Percentiles rank a stretch among this genome's conserved stretches.
These are phyloP conservation scores for Nephrotoma appendiculata DNA, from an alignment of 2,888 invertebrate genomes.

Conservation along the genomic window DNA sequence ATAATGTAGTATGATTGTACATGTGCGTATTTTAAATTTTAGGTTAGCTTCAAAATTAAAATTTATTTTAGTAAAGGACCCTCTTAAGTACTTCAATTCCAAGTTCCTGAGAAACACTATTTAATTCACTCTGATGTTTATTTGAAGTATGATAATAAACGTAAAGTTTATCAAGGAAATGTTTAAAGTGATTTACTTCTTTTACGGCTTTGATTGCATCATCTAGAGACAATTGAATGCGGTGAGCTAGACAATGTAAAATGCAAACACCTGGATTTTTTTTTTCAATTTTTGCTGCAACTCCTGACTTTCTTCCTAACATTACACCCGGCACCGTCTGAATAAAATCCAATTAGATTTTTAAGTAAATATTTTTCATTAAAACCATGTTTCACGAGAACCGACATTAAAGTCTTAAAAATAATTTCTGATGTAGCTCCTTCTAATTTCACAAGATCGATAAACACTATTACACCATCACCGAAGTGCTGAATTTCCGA, in stretches of 20 bases:
- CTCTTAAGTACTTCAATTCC: neutral
- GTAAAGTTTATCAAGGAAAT: too few species aligned
- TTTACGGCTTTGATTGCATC: neutral
- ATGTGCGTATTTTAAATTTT: too few species aligned
- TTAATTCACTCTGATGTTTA: neutral
- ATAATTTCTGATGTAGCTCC: neutral
- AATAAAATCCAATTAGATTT: neutral
- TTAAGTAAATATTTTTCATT: neutral
- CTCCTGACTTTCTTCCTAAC: neutral
- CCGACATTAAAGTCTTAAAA: neutral
- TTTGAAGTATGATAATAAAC: neutral
- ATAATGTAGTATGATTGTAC: too few species aligned
- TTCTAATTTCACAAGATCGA: neutral
- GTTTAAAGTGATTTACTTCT: neutral
- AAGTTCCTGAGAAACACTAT: neutral
- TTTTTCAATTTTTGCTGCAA: slow-evolving; percentile 1
- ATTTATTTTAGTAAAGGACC: too few species aligned
- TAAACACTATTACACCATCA: neutral
- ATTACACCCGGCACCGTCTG: slow-evolving; percentile 3
- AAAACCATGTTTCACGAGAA: neutral
- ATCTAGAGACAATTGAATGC: neutral
- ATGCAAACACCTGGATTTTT: neutral
- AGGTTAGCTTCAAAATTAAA: too few species aligned
- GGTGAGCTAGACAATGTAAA: neutral
- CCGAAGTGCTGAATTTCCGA: too few species aligned